phyloP scores from a whole-genome alignment of 2,888 invertebrate genomes.

The Dicyrtomina minuta region DNA sequence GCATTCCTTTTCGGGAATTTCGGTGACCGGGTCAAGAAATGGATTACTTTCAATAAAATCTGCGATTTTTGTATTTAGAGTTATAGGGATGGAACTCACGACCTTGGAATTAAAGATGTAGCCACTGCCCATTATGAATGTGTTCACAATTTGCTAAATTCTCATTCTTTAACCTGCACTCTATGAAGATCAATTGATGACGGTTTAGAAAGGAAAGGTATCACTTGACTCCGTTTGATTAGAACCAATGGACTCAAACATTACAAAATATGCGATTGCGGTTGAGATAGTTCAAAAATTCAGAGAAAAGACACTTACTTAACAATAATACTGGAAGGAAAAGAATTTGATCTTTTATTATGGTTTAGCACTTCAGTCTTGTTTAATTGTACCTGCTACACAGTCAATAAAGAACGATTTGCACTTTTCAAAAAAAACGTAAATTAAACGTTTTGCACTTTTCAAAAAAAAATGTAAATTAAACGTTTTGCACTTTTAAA shows the following conservation, averaged over 20 bases:
- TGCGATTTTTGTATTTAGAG: slow-evolving; percentile 62
- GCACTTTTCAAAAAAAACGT: too few species aligned
- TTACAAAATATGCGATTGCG: slow-evolving; percentile 35
- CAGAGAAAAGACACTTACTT: too few species aligned
- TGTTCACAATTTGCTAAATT: slow-evolving; percentile 65
- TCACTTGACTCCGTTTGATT: slow-evolving; percentile 43
- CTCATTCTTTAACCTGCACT: slow-evolving; percentile 68
- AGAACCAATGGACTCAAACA: slow-evolving; percentile 38
- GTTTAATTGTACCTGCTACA: too few species aligned
- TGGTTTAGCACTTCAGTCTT: too few species aligned
- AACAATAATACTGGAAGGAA: too few species aligned
- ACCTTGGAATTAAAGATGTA: not conserved
- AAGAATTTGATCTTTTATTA: too few species aligned
- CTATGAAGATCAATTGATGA: slow-evolving; percentile 63
- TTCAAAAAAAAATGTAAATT: too few species aligned
- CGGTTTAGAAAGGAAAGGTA: slow-evolving; percentile 46
- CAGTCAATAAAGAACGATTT: too few species aligned
- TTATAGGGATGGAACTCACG: slow-evolving; percentile 59
- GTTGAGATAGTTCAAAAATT: slow-evolving; percentile 10
- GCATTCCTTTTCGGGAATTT: slow-evolving; percentile 28
- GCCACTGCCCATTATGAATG: slow-evolving; percentile 61
- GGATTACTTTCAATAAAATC: slow-evolving; percentile 66
- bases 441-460: too few species aligned
- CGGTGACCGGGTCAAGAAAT: slow-evolving; percentile 46
- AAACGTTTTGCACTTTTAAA: too few species aligned